These are phyloP conservation scores for Drosophila subobscura DNA, from an alignment of 1,140 invertebrate species.

Conservation along the genomic window DNA sequence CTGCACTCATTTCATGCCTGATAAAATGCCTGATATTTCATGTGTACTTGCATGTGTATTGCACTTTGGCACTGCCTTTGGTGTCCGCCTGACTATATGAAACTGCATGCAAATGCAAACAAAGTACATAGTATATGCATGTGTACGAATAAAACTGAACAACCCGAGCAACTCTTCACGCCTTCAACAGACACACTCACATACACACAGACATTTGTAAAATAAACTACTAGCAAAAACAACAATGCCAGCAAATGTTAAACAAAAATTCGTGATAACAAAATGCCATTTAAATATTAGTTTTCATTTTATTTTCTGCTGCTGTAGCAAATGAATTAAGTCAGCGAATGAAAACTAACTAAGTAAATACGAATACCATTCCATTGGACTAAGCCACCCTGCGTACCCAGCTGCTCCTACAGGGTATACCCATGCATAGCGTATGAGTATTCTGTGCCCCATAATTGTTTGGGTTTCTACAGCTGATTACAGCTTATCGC, in stretches of 20 bases:
- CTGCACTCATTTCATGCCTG: constrained; percentile 16
- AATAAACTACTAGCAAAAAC: constrained; percentile 34
- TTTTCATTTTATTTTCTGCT: constrained; percentile 2
- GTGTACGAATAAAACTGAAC: not conserved
- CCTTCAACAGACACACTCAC: constrained; percentile 1
- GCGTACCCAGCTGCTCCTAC: no score
- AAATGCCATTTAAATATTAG: constrained; percentile 47
- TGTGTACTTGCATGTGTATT: constrained; percentile 56
- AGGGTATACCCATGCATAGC: no score
- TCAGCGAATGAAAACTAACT: not conserved
- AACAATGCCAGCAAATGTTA: constrained; percentile 29
- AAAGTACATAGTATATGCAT: constrained; percentile 22
- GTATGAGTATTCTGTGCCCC: no score
- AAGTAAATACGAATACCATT: not conserved
- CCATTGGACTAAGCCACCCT: no score
- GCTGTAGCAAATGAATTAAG: constrained; percentile 30
- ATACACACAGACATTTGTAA: not conserved
- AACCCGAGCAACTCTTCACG: constrained; percentile 12
- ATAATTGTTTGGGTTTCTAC: no score
- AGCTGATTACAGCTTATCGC: no score
- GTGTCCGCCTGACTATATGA: constrained; percentile 23
- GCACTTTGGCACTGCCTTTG: constrained; percentile 62
- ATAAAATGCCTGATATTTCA: constrained; percentile 52
- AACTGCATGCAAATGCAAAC: constrained; percentile 57
- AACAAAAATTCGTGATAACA: constrained; percentile 47